phyloP scores from a whole-genome alignment of 2,113 vertebrate genomes.

The Tamias sibiricus region DNA sequence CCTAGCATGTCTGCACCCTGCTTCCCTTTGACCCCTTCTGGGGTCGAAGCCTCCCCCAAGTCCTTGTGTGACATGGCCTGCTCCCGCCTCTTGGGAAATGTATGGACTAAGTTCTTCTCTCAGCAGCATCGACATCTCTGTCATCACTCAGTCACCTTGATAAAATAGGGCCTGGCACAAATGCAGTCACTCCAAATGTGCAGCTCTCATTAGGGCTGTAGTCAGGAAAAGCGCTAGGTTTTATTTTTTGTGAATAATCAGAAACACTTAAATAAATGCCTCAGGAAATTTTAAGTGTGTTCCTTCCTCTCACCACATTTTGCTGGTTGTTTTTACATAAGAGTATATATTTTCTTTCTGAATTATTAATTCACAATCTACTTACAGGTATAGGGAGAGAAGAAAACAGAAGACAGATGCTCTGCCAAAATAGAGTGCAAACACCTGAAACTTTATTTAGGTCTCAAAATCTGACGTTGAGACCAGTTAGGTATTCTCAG shows the following conservation, averaged over 20 bases:
- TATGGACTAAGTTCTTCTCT: background rate
- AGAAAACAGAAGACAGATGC: background rate
- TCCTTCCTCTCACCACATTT: background rate
- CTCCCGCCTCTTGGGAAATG: background rate
- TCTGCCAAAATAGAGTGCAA: background rate
- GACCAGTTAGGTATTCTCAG: background rate
- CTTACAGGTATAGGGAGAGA: background rate
- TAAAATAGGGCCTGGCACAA: background rate
- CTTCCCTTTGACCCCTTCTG: background rate
- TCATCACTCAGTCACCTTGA: background rate
- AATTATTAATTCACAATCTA: constrained; percentile 6
- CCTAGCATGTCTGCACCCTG: accelerated
- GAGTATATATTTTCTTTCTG: background rate
- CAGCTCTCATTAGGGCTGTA: background rate
- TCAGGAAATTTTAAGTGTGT: background rate
- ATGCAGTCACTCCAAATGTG: background rate
- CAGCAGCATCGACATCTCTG: background rate
- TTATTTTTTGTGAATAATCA: background rate
- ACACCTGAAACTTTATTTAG: background rate
- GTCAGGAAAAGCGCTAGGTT: background rate
- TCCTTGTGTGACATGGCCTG: background rate
- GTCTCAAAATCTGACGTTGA: background rate
- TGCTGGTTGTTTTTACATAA: background rate
- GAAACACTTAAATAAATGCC: background rate
- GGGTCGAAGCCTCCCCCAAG: background rate